phyloP scores from a whole-genome alignment of 2,888 invertebrate species.

The Heteromyza rotundicornis region DNA sequence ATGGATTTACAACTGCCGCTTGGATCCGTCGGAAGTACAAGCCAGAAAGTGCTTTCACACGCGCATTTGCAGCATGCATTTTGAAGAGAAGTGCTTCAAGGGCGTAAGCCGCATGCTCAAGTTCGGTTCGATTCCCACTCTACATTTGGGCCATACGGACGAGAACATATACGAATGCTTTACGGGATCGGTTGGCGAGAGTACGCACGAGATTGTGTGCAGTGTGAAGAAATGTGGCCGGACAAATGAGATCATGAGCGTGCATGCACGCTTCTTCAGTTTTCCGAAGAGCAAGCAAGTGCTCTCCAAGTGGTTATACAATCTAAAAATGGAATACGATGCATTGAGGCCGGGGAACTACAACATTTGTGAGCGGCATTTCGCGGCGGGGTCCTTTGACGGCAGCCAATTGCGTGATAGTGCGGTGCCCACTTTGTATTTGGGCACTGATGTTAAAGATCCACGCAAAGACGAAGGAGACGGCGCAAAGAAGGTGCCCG shows the following conservation, averaged over 20 bases:
- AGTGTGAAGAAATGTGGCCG: constrained; percentile 17
- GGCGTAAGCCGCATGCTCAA: constrained; percentile 24
- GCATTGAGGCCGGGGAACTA: constrained; percentile 21
- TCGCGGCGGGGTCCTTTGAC: constrained; percentile 19
- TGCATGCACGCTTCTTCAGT: constrained; percentile 8
- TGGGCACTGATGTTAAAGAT: background rate
- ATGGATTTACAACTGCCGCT: constrained; percentile 30
- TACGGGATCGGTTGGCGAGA: background rate
- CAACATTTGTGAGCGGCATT: constrained; percentile 27
- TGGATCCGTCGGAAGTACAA: constrained; percentile 7
- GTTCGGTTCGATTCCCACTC: constrained; percentile 28
- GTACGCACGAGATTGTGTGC: background rate
- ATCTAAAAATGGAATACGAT: constrained; percentile 24
- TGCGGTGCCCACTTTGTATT: constrained; percentile 15
- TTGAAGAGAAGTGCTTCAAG: constrained; percentile 24
- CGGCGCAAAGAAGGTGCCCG: no score
- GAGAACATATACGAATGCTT: background rate
- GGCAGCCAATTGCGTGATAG: constrained; percentile 7
- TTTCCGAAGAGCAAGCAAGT: constrained; percentile 22
- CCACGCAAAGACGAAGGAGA: no score
- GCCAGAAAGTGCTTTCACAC: background rate
- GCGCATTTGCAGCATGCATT: constrained; percentile 28
- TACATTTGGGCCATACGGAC: constrained; percentile 23
- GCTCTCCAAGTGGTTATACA: constrained; percentile 24
- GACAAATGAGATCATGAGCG: background rate